Percentiles rank a stretch among this genome's conserved stretches.
Evolutionary conservation across 2,113 vertebrate species (phyloP).

Genomic region (Leptobrachium ailaonicum): DNA sequence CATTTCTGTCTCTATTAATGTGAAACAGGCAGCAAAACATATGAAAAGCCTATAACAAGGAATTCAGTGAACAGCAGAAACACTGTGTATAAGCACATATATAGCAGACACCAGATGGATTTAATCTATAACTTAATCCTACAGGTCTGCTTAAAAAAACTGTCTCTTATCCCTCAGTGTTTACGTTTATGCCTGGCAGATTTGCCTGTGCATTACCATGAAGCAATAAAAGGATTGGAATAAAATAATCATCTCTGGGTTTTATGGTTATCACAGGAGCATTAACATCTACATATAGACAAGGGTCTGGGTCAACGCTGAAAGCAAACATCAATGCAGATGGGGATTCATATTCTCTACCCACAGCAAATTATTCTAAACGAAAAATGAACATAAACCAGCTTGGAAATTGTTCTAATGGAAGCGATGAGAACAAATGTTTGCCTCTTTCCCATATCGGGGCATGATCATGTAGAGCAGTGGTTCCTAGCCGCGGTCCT

Average conservation of each 20-base stretch:
- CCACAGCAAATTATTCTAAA: no score
- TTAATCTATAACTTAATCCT: slow-evolving; percentile 31
- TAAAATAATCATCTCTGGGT: background rate
- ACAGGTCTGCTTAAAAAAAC: slow-evolving; percentile 14
- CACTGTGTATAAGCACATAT: slow-evolving; percentile 10
- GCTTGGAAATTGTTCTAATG: no score
- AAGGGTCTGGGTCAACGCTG: no score
- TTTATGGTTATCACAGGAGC: background rate
- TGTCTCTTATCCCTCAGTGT: background rate
- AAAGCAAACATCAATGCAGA: no score
- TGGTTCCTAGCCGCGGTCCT: no score
- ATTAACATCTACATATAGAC: no score
- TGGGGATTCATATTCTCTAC: no score
- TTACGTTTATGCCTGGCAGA: background rate
- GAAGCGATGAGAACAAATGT: no score
- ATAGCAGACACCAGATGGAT: slow-evolving; percentile 41
- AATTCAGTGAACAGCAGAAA: background rate
- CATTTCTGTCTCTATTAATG: background rate
- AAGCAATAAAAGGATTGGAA: background rate
- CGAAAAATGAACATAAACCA: no score
- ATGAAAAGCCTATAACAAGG: background rate
- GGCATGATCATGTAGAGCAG: no score
- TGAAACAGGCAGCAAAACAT: background rate
- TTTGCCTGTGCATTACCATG: background rate
- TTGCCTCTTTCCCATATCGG: no score